Conservation (phyloP, 2,888 invertebrate genomes). For the Diarsia mendica region DNA sequence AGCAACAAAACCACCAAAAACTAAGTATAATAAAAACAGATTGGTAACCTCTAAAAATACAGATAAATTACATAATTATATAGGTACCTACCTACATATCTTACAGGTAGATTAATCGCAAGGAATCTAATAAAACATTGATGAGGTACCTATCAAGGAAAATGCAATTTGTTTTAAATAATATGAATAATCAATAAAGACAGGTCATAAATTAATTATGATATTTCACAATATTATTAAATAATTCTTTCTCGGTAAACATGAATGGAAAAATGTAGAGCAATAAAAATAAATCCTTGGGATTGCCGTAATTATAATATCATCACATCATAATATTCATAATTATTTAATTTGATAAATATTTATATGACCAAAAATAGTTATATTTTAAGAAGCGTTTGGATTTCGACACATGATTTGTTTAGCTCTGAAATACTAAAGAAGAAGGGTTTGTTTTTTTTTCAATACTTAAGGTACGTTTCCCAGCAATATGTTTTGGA, state of each 20-base stretch:
- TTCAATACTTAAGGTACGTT: too few relatives aligned
- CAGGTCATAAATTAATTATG: neutral
- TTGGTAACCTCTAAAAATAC: too few relatives aligned
- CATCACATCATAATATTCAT: neutral
- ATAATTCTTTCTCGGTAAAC: neutral
- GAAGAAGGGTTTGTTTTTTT: too few relatives aligned
- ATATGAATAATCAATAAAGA: conserved; percentile 1
- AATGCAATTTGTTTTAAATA: conserved; percentile 24
- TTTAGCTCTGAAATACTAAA: too few relatives aligned
- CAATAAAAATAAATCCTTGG: neutral
- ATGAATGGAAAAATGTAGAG: neutral
- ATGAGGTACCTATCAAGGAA: conserved; percentile 29
- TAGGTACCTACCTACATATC: neutral
- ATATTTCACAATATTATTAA: conserved; percentile 23
- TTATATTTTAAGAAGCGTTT: too few relatives aligned
- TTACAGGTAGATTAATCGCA: neutral
- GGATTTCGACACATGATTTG: too few relatives aligned
- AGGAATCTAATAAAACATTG: conserved; percentile 2
- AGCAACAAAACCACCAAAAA: too few relatives aligned
- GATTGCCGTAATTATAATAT: neutral
- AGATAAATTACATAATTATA: neutral
- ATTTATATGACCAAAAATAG: neutral
- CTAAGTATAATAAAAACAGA: too few relatives aligned
- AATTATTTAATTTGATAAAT: conserved; percentile 2
- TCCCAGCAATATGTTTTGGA: too few relatives aligned